These are phyloP conservation scores for Gymnoscopelus braueri DNA, from an alignment of 2,797 vertebrate species.

Conservation along the genomic window DNA sequence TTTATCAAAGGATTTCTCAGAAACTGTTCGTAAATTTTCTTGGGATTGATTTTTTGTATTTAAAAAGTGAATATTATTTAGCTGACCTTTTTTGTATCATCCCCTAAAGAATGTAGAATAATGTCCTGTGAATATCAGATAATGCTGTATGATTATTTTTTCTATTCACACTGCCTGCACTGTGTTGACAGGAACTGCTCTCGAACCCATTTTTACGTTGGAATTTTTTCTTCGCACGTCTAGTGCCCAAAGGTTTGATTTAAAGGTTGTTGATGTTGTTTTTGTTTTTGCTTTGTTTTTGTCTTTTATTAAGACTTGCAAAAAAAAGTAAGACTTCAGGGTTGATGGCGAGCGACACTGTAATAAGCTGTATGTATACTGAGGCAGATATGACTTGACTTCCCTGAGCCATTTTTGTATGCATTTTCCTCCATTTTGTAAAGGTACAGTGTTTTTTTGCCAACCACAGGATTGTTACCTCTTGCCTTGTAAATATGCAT, in stretches of 20 bases:
- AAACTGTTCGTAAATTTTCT: not conserved
- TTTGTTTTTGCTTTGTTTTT: not conserved
- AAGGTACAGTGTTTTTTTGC: conserved; percentile 57
- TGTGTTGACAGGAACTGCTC: conserved; percentile 11
- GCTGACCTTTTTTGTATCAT: conserved; percentile 25
- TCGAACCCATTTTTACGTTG: conserved; percentile 34
- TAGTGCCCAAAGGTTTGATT: conserved; percentile 8
- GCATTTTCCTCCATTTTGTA: conserved; percentile 61
- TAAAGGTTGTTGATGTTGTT: not conserved
- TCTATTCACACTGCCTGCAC: conserved; percentile 18
- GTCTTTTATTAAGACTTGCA: conserved; percentile 18
- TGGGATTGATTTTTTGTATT: conserved; percentile 45
- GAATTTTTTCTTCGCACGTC: not conserved
- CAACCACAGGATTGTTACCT: conserved; percentile 62
- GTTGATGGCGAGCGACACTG: conserved; percentile 10
- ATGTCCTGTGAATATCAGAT: conserved; percentile 39
- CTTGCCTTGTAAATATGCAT: conserved; percentile 81
- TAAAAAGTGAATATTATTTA: conserved; percentile 33
- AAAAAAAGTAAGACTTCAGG: conserved; percentile 18
- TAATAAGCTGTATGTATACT: conserved; percentile 40
- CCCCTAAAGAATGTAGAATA: conserved; percentile 34
- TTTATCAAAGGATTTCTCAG: conserved; percentile 4
- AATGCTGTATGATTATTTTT: conserved; percentile 27
- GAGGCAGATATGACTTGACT: conserved; percentile 32
- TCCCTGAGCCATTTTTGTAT: conserved; percentile 51